A percentile compares a stretch with the other conserved stretches of the same genome.
phyloP scores from a whole-genome alignment of 2,797 vertebrate species.

The Lacerta bilineata region DNA sequence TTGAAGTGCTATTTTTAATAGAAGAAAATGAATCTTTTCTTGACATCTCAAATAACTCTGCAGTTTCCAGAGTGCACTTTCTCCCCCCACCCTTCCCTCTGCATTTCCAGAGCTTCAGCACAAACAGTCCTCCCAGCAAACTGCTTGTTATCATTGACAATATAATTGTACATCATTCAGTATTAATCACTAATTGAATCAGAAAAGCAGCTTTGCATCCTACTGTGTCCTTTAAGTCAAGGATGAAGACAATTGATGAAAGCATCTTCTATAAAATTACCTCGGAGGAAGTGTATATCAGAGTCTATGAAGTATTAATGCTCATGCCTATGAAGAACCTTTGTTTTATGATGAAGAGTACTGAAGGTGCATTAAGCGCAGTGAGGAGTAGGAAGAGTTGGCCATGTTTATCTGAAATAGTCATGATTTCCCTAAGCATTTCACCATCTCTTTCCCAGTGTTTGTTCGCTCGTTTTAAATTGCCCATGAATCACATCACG shows the following conservation, averaged over 20 bases:
- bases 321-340: slow-evolving; percentile 20
- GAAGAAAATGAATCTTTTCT: slow-evolving; percentile 23
- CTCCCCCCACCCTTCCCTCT: neutral
- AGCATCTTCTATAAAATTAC: neutral
- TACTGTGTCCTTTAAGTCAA: slow-evolving; percentile 3
- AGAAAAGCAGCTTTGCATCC: neutral
- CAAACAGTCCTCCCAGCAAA: slow-evolving; percentile 23
- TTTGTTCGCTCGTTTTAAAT: neutral
- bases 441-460: neutral
- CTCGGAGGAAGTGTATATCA: neutral
- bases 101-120: slow-evolving; percentile 10
- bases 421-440: neutral
- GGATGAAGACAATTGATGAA: neutral
- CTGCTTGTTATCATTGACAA: neutral
- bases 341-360: slow-evolving; percentile 13
- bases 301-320: slow-evolving; percentile 26
- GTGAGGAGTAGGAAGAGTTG: neutral
- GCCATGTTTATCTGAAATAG: neutral
- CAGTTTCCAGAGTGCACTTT: neutral
- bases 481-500: neutral
- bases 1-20: slow-evolving; percentile 19
- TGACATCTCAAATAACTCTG: slow-evolving; percentile 19
- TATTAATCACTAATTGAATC: neutral
- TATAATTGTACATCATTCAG: slow-evolving; percentile 18
- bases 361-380: slow-evolving; percentile 14